Conservation (phyloP, 2,888 invertebrate species). For the Pediacus dermestoides region DNA sequence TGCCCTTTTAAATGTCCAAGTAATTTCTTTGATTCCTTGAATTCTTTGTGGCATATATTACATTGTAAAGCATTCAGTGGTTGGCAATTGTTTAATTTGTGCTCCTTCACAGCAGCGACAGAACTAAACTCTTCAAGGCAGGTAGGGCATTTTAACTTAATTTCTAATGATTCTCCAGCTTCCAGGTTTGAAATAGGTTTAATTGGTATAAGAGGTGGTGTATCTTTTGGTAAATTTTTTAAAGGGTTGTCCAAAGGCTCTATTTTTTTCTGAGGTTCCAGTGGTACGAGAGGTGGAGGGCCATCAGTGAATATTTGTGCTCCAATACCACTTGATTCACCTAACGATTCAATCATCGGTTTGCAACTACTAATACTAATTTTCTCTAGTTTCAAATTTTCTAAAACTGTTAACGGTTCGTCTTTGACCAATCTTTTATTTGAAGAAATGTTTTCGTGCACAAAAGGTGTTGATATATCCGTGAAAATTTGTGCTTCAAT, state of each 20-base stretch:
- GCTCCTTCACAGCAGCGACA: conserved; percentile 35
- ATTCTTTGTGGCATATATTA: conserved; percentile 44
- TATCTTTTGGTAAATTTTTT: conserved; percentile 30
- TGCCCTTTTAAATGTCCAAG: conserved; percentile 46
- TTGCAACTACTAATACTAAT: too few relatives aligned
- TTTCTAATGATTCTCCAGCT: conserved; percentile 20
- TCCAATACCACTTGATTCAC: conserved; percentile 5
- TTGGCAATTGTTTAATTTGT: conserved; percentile 35
- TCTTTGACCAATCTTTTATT: too few relatives aligned
- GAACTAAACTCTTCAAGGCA: conserved; percentile 38
- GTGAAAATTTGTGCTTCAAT: too few relatives aligned
- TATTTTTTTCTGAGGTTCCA: conserved; percentile 22
- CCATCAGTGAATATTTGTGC: conserved; percentile 27
- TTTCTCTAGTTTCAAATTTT: too few relatives aligned
- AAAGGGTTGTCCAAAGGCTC: conserved; percentile 9
- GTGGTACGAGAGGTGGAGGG: conserved; percentile 44
- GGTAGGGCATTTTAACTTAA: conserved; percentile 35
- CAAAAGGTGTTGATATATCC: too few relatives aligned
- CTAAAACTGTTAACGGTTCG: too few relatives aligned
- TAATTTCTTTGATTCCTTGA: conserved; percentile 40
- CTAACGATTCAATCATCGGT: too few relatives aligned
- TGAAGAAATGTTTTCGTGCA: too few relatives aligned
- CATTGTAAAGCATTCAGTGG: conserved; percentile 35
- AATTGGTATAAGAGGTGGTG: conserved; percentile 45
- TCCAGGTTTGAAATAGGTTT: conserved; percentile 33